Conservation (phyloP, 2,113 vertebrate species). For the Caretta caretta region DNA sequence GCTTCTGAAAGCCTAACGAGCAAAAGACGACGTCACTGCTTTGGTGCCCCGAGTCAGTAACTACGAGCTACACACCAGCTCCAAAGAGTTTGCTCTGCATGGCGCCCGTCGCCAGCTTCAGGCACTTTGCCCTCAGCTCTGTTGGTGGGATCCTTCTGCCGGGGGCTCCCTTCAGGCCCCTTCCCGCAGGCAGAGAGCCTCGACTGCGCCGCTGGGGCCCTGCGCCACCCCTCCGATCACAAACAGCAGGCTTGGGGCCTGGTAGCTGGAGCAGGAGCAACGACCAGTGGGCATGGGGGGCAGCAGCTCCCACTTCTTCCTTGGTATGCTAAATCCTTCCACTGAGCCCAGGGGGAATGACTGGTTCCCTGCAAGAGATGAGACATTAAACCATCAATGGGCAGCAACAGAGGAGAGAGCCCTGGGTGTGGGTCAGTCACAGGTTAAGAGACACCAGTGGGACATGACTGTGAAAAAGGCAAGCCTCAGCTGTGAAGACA, state of each 20-base stretch:
- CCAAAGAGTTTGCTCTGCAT: not conserved
- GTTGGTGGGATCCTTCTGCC: not conserved
- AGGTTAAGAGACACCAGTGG: no score
- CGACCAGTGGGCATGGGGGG: constrained; percentile 91
- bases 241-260: constrained; percentile 84
- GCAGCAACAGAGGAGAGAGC: not conserved
- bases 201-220: constrained; percentile 93
- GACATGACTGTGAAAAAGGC: no score
- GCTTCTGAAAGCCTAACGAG: constrained; percentile 16
- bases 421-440: no score
- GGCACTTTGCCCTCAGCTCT: constrained; percentile 70
- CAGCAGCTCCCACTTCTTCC: constrained; percentile 91
- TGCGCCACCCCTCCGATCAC: constrained; percentile 94
- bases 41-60: rapidly evolving
- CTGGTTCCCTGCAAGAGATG: constrained; percentile 88
- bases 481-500: no score
- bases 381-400: not conserved
- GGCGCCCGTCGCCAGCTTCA: constrained; percentile 40
- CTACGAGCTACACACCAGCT: rapidly evolving
- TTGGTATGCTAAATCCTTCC: constrained; percentile 91
- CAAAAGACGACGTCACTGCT: not conserved
- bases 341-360: constrained; percentile 90
- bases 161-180: constrained; percentile 79
- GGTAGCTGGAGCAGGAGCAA: constrained; percentile 92
- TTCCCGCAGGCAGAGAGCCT: constrained; percentile 91